Evolutionary conservation across 2,113 vertebrate species (phyloP).

Genomic region (Apistogramma diplotaenia): DNA sequence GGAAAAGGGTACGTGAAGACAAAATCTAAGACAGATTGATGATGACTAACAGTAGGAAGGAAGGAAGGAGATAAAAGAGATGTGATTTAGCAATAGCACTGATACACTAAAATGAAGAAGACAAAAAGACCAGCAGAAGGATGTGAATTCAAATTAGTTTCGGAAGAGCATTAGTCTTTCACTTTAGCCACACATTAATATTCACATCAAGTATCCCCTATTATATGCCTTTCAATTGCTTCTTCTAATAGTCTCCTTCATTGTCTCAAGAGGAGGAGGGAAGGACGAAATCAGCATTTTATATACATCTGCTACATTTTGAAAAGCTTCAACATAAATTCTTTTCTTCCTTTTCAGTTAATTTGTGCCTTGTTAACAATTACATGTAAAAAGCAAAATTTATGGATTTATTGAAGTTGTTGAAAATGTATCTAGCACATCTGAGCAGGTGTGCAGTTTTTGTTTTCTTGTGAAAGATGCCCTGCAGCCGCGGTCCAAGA

Average conservation of each 20-base stretch:
- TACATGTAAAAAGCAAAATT: background rate
- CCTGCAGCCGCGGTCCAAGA: background rate
- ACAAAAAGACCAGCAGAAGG: background rate
- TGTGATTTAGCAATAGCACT: background rate
- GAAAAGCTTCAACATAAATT: background rate
- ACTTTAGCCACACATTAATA: background rate
- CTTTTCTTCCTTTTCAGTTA: background rate
- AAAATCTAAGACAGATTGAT: background rate
- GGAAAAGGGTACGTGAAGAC: background rate
- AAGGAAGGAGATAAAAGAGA: background rate
- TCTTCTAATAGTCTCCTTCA: background rate
- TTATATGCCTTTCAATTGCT: background rate
- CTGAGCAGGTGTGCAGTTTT: background rate
- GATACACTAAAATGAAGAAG: background rate
- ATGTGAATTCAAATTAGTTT: background rate
- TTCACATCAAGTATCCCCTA: constrained; percentile 3
- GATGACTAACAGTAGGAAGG: background rate
- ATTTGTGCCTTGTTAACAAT: background rate
- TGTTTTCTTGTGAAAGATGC: background rate
- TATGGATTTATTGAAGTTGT: background rate
- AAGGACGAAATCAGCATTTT: background rate
- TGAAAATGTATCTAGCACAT: background rate
- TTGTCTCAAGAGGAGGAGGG: background rate
- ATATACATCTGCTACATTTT: background rate
- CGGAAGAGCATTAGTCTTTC: background rate